Percentiles rank a stretch among this genome's conserved stretches.
phyloP scores from a whole-genome alignment of 2,888 invertebrate species.

The Tetramorium bicarinatum region DNA sequence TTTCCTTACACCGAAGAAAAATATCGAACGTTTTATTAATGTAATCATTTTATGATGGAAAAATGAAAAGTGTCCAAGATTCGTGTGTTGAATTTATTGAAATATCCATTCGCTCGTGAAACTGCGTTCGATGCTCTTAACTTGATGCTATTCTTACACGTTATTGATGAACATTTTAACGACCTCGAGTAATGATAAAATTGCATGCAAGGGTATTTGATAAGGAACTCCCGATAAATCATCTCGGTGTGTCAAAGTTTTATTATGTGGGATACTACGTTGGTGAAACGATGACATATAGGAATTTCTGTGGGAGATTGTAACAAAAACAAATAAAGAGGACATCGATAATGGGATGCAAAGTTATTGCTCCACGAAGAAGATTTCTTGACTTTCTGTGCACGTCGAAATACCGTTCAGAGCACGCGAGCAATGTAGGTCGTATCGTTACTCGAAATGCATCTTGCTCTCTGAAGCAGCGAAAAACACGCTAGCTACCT shows the following conservation, averaged over 20 bases:
- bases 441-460: not conserved
- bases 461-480: not conserved
- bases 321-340: not conserved
- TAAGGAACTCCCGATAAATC: not conserved
- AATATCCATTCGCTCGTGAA: not conserved
- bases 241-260: not conserved
- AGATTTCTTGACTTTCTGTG: not conserved
- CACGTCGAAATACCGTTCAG: not conserved
- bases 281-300: not conserved
- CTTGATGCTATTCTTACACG: not conserved
- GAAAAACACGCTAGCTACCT: not conserved
- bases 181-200: not conserved
- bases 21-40: not conserved
- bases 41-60: not conserved
- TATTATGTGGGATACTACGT: not conserved
- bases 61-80: not conserved
- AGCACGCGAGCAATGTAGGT: constrained; percentile 1
- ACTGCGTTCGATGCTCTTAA: not conserved
- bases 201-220: not conserved
- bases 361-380: not conserved
- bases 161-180: constrained; percentile 20
- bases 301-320: not conserved
- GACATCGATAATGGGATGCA: not conserved
- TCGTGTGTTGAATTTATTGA: not conserved
- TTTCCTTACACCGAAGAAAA: not conserved